Percentiles rank a stretch among this genome's conserved stretches.
phyloP scores from a whole-genome alignment of 2,113 vertebrate species.

The Macaca mulatta region DNA sequence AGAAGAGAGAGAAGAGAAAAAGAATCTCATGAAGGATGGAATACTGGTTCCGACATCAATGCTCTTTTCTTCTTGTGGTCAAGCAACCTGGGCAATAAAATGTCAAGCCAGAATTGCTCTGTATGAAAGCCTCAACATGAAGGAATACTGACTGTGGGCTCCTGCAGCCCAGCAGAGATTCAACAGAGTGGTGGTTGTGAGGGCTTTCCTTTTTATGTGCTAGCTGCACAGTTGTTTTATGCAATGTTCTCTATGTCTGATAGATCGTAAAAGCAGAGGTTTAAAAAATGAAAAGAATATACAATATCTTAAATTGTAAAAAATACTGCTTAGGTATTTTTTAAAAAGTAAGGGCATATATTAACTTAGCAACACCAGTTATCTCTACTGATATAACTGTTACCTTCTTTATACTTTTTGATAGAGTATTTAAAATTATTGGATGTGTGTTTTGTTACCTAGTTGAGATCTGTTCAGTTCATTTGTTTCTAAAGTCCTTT shows the following conservation, averaged over 20 bases:
- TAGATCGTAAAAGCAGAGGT: background rate
- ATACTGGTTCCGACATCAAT: background rate
- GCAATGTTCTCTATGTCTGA: background rate
- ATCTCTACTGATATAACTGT: background rate
- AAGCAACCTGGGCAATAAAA: background rate
- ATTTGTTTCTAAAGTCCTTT: slow-evolving; percentile 39
- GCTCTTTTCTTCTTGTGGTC: background rate
- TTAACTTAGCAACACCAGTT: background rate
- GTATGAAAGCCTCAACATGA: background rate
- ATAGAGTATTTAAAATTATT: background rate
- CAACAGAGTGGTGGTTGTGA: too few species aligned
- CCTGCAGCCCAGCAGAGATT: background rate
- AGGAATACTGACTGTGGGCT: background rate
- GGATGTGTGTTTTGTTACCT: background rate
- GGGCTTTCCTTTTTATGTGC: background rate
- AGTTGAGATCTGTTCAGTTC: background rate
- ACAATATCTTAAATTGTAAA: background rate
- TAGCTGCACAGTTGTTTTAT: background rate
- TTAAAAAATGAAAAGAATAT: background rate
- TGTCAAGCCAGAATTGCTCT: background rate
- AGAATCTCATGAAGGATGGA: background rate
- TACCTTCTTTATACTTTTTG: background rate
- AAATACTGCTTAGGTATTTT: background rate
- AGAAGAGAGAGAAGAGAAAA: background rate
- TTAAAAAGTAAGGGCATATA: background rate